phyloP scores from a whole-genome alignment of 2,888 invertebrate genomes.

The Eledone cirrhosa region DNA sequence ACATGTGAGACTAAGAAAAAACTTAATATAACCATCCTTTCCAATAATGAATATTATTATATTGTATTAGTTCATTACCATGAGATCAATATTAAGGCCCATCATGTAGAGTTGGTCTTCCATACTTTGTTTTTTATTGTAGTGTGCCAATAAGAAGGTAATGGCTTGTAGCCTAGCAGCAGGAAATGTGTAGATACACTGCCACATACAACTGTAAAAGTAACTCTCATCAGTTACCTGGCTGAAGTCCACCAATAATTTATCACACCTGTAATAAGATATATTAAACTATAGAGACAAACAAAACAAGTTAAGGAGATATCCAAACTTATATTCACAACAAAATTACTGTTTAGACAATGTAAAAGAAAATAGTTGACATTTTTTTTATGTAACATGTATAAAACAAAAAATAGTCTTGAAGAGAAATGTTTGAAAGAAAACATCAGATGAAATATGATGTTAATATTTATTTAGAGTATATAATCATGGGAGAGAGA shows the following conservation, averaged over 20 bases:
- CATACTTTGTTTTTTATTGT: conserved; percentile 80
- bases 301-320: not conserved
- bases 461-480: no score
- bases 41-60: no score
- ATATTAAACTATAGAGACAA: not conserved
- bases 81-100: conserved; percentile 83
- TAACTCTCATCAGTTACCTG: conserved; percentile 79
- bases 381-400: no score
- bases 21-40: no score
- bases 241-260: conserved; percentile 76
- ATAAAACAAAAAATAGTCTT: no score
- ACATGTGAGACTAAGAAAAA: no score
- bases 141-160: conserved; percentile 81
- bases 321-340: no score
- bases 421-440: no score
- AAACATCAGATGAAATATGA: no score
- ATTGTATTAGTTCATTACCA: conserved; percentile 71
- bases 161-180: conserved; percentile 84
- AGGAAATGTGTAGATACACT: conserved; percentile 82
- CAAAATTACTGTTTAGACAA: no score
- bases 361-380: no score
- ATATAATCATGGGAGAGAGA: no score
- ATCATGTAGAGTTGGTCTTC: conserved; percentile 84
- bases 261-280: conserved; percentile 47
- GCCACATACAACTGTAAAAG: conserved; percentile 90